Conservation (phyloP, 1,140 invertebrate species). For the Drosophila sproati region DNA sequence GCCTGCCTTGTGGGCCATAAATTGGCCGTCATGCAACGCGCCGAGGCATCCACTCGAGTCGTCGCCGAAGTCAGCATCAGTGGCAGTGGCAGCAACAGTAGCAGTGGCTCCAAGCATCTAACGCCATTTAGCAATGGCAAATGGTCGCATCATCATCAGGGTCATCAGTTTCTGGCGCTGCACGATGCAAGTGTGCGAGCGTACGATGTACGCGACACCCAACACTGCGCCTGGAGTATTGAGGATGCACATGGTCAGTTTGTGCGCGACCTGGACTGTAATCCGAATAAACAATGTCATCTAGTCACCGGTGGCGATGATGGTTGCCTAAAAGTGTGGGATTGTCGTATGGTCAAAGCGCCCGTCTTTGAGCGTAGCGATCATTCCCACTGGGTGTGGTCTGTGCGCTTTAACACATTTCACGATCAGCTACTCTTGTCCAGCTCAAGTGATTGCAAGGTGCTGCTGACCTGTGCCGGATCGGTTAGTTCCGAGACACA, state of each 20-base stretch:
- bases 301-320: constrained; percentile 98
- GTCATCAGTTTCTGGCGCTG: constrained; percentile 91
- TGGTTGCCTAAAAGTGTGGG: constrained; percentile 97
- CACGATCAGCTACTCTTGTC: constrained; percentile 98
- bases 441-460: constrained; percentile 96
- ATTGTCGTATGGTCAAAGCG: constrained; percentile 92
- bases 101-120: constrained; percentile 86
- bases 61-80: constrained; percentile 74
- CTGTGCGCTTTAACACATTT: constrained; percentile 96
- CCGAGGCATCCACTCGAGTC: constrained; percentile 81
- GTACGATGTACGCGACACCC: constrained; percentile 92
- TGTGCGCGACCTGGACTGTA: constrained; percentile 97
- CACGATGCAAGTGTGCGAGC: constrained; percentile 94
- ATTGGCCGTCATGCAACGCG: constrained; percentile 88
- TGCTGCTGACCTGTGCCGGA: constrained; percentile 93
- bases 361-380: constrained; percentile 93
- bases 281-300: constrained; percentile 98
- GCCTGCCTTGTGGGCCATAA: constrained; percentile 91
- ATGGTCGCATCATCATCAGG: constrained; percentile 97
- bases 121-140: constrained; percentile 92
- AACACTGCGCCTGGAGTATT: constrained; percentile 92
- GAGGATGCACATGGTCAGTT: constrained; percentile 95
- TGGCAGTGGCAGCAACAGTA: constrained; percentile 2
- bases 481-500: constrained; percentile 93
- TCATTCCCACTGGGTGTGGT: constrained; percentile 99